Evolutionary conservation across 2,113 vertebrate genomes (phyloP).

Genomic region (Xyliphius kryptos): DNA sequence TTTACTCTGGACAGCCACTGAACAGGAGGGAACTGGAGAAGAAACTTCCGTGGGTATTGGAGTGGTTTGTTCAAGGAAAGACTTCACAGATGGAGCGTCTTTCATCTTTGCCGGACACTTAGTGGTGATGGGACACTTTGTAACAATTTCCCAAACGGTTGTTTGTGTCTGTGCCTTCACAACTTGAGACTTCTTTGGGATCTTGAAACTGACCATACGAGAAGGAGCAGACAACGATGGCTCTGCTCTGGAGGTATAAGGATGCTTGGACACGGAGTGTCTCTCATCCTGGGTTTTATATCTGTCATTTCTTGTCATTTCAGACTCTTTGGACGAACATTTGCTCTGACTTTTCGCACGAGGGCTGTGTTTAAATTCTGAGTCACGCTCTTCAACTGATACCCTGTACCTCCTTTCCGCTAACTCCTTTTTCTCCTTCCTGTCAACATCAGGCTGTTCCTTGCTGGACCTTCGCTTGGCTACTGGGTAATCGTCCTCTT

Average conservation of each 20-base stretch:
- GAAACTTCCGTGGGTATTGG: background rate
- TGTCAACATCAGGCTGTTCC: constrained; percentile 14
- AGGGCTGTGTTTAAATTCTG: background rate
- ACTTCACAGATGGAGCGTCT: background rate
- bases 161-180: background rate
- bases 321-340: constrained; percentile 17
- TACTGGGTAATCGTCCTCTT: constrained; percentile 19
- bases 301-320: background rate
- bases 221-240: background rate
- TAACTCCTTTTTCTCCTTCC: constrained; percentile 11
- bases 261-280: too few species aligned
- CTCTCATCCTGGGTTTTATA: background rate
- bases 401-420: background rate
- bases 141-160: background rate
- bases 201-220: constrained; percentile 45
- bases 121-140: background rate
- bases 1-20: constrained; percentile 4
- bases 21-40: background rate
- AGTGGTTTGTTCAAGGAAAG: background rate
- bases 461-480: constrained; percentile 13
- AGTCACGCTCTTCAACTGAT: background rate
- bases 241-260: background rate
- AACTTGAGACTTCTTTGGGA: constrained; percentile 47
- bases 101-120: background rate
- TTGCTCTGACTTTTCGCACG: too few species aligned